Evolutionary conservation across 2,113 vertebrate genomes (phyloP), one percentile per base, ranked within the genome.

Genomic region (Eublepharis macularius): DNA sequence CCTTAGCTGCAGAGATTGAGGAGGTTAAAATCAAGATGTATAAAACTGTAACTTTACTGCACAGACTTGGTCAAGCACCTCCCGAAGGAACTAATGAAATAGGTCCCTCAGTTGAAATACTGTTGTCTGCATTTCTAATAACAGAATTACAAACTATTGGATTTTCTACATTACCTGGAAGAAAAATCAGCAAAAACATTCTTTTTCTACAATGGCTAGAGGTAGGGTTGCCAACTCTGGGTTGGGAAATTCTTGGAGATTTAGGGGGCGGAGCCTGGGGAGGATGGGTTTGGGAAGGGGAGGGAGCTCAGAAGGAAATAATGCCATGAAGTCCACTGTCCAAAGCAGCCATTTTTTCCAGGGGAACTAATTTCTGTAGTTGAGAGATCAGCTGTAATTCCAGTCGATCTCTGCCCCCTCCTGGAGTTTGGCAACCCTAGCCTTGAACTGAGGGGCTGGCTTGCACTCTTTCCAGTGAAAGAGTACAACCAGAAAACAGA

Each of bases 201-300:
- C 93, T 80, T 90, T 88, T 91, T 90, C 74, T 83, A 85, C 39
- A 39, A 66, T 72, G 26, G 82, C 89, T 92, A 93, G 79, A 82
- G 83, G 83, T 36, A 54, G 41, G 92, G 87, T 29, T 10, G 16
- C n/a, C n/a, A n/a, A n/a, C n/a, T n/a, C n/a, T n/a, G n/a, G n/a
- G n/a, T n/a, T n/a, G n/a, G n/a, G n/a, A n/a, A n/a, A n/a, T n/a
- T n/a, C n/a, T n/a, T n/a, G n/a, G n/a, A n/a, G n/a, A n/a, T n/a
- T n/a, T n/a, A n/a, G n/a, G n/a, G n/a, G n/a, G n/a, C n/a, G n/a
- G n/a, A n/a, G n/a, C n/a, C n/a, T n/a, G n/a, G n/a, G 39, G 26
- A 77, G 72, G 75, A 83, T 82, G 65, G 69, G 51, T 57, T 90
- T 32, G 57, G 32, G 7, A n/a, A n/a, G n/a, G n/a, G n/a, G n/a